phyloP scores from a whole-genome alignment of 2,797 vertebrate genomes.

The Staurois parvus region DNA sequence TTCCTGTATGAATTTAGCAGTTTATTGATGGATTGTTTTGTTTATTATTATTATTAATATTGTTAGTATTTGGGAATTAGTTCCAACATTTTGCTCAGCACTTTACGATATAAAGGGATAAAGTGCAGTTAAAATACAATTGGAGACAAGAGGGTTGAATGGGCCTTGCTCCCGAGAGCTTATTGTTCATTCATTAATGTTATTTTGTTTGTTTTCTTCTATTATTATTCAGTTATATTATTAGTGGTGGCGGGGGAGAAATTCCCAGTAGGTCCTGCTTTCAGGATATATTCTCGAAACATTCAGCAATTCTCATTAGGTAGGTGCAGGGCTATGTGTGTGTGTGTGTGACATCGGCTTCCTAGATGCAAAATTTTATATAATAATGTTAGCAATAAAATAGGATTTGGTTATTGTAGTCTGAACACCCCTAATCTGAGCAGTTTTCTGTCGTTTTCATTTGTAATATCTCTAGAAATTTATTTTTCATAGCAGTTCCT shows the following conservation, averaged over 20 bases:
- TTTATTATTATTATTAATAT: too few species aligned
- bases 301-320: neutral
- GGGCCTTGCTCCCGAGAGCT: too few species aligned
- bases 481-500: neutral
- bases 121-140: too few species aligned
- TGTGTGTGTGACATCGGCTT: neutral
- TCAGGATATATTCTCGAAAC: neutral
- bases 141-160: too few species aligned
- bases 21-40: too few species aligned
- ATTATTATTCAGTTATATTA: neutral
- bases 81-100: too few species aligned
- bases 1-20: too few species aligned
- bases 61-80: too few species aligned
- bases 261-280: neutral
- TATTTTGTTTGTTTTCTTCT: neutral
- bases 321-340: conserved; percentile 1
- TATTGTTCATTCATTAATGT: neutral
- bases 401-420: neutral
- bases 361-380: neutral
- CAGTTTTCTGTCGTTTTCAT: neutral
- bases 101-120: too few species aligned
- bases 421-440: too few species aligned
- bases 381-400: neutral
- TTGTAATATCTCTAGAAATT: neutral
- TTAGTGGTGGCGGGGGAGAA: neutral